Base-by-base conservation (phyloP, 2,113 vertebrate species). In the Gopherus flavomarginatus region DNA sequence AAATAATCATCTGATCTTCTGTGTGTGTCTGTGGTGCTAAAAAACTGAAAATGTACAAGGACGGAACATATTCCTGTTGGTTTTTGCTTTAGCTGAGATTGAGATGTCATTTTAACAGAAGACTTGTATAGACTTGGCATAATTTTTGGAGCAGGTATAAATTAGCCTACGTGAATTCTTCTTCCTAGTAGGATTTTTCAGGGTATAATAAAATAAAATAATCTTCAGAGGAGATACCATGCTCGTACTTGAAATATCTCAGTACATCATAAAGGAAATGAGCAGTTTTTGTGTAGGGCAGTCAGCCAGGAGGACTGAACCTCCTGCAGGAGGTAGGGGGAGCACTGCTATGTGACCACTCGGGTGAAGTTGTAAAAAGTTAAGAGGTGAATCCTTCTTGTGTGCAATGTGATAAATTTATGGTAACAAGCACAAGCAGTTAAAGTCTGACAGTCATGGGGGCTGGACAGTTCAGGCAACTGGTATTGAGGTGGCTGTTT, bases 121-220 rank as follows among this genome's bases (percentile, higher is more conserved):
- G 89, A 13, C 86, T 29, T 35, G 24, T 38, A 53, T 72, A 80
- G 83, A 85, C 91, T 50, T 62, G 52, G 92, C 91, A 3, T 95
- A 62, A 6, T 81, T 94, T 91, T 50, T 82, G 96, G 93, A 92
- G 88, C 5, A 84, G 92, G 86, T 94, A 96, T 94, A 86, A 97
- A 94, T 94, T 93, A 89, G 84, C 89, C 53, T 16, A 93, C 97
- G 94, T 8, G 59, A 93, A 88, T 96, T 96, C 44, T 83, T 91
- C 82, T 94, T 93, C 96, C 89, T 96, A 92, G 86, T 95, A 92
- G 96, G 95, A 96, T 97, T 97, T 97, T 95, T 92, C 11, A 42
- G 96, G 94, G 95, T 96, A 83, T 50, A 88, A 95, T 81, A 88
- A 92, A 97, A 97, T 95, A 62, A 91, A 97, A 95, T 87, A 82